Evolutionary conservation across 2,888 invertebrate genomes (phyloP).

Genomic region (Plagodis dolabraria): DNA sequence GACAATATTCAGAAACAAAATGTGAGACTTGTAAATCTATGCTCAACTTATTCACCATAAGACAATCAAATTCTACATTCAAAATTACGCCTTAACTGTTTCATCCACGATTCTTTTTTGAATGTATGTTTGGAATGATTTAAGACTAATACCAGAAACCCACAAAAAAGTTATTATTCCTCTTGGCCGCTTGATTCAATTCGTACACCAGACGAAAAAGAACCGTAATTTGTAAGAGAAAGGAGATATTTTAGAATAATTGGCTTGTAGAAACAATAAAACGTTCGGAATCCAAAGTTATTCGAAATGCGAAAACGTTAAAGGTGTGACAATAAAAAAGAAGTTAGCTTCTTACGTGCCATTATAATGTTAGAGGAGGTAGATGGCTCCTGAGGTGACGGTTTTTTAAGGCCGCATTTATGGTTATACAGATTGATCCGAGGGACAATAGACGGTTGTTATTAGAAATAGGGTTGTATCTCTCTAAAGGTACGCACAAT

Average conservation of each 20-base stretch:
- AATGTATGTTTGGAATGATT: conserved; percentile 26
- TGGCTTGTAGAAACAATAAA: conserved; percentile 63
- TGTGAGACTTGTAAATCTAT: conserved; percentile 61
- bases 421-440: conserved; percentile 29
- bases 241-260: conserved; percentile 41
- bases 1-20: conserved; percentile 71
- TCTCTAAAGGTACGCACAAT: too few relatives aligned
- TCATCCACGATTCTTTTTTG: conserved; percentile 35
- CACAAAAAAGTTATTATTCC: conserved; percentile 77
- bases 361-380: conserved; percentile 63
- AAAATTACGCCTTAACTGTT: conserved; percentile 38
- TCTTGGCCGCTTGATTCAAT: conserved; percentile 57
- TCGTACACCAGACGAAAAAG: conserved; percentile 24
- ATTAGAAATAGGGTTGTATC: too few relatives aligned
- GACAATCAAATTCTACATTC: conserved; percentile 5
- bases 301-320: conserved; percentile 75
- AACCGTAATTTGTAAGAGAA: neutral
- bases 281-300: conserved; percentile 79
- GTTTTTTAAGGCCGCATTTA: conserved; percentile 50
- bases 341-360: conserved; percentile 80
- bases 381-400: conserved; percentile 62
- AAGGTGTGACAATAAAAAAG: conserved; percentile 82
- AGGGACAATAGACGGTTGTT: conserved; percentile 18
- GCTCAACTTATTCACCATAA: conserved; percentile 20
- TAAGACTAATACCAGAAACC: conserved; percentile 47